Evolutionary conservation across 2,888 invertebrate species (phyloP), one percentile per base, ranked within the genome.

Genomic region (Sarcophaga variegata): DNA sequence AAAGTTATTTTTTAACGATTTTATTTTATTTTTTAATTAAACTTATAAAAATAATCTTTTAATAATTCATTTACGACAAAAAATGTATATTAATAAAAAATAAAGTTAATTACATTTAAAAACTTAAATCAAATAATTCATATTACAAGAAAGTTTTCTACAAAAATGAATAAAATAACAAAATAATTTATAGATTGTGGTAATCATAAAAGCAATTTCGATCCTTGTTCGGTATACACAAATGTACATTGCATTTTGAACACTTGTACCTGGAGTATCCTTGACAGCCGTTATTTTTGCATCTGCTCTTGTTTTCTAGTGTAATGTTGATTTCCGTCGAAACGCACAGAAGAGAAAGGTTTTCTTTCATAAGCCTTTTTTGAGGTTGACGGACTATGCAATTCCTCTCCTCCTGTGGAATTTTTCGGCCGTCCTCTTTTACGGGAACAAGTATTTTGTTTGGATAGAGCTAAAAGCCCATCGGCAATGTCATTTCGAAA

Each of bases 21-120:
- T 20, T 80, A 87, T 67, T 87, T n/a, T 62, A 62, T 62, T 62
- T n/a, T 37, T 37, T 37, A 37, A 37, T 37, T 37, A 37, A 37
- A 37, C 2, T 59, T 59, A 17, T 59, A 59, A 59, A 59, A 59
- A 17, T 59, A 59, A 59, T 59, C 59, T 59, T 59, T 59, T 17
- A 59, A 59, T 0, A 59, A 59, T 59, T 59, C 5, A 59, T 59
- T 59, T 6, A 37, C 37, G 37, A 5, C 12, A 59, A 14, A 59
- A 54, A 59, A 59, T 17, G 14, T 59, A 59, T 59, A 59, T 59
- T 59, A 59, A 59, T 17, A 37, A 59, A 59, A 59, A 59, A 12
- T 59, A 59, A 17, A 59, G 17, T 59, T 59, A 14, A 59, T 59
- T 59, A 59, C 17, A 59, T 17, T 17, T 17, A 17, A 59, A 59